Evolutionary conservation across 2,888 invertebrate species (phyloP).

Genomic region (Eueremaeus valkanovi): DNA sequence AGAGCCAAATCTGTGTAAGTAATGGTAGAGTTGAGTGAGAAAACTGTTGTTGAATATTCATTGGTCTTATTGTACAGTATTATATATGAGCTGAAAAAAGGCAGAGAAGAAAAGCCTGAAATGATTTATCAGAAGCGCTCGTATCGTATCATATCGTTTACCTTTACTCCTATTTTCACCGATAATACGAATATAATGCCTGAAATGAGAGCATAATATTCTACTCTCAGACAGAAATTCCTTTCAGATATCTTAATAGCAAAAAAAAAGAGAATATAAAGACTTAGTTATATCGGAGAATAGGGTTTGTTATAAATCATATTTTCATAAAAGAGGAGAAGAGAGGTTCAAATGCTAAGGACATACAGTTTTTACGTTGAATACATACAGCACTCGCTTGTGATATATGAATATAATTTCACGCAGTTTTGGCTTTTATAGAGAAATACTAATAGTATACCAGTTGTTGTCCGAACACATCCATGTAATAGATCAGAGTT

Average conservation of each 20-base stretch:
- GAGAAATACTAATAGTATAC: neutral
- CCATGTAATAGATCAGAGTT: neutral
- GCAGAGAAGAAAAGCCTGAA: neutral
- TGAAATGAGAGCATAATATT: conserved; percentile 26
- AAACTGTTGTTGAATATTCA: neutral
- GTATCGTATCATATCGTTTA: conserved; percentile 1
- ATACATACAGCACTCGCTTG: neutral
- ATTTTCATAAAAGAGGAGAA: neutral
- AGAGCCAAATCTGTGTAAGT: neutral
- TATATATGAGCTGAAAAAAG: neutral
- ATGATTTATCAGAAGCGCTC: conserved; percentile 9
- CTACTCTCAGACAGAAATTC: neutral
- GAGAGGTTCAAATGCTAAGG: neutral
- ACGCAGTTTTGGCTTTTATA: neutral
- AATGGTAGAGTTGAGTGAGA: neutral
- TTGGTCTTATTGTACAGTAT: neutral
- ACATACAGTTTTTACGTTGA: neutral
- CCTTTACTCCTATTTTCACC: neutral
- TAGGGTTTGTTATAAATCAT: conserved; percentile 25
- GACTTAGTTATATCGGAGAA: conserved; percentile 21
- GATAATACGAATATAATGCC: conserved; percentile 23
- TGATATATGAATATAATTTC: conserved; percentile 31
- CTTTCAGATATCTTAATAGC: conserved; percentile 26
- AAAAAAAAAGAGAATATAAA: conserved; percentile 21
- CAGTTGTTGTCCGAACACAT: neutral